Evolutionary conservation across 2,113 vertebrate species (phyloP), one percentile per base, ranked within the genome.

Genomic region (Rhynchomys soricoides): DNA sequence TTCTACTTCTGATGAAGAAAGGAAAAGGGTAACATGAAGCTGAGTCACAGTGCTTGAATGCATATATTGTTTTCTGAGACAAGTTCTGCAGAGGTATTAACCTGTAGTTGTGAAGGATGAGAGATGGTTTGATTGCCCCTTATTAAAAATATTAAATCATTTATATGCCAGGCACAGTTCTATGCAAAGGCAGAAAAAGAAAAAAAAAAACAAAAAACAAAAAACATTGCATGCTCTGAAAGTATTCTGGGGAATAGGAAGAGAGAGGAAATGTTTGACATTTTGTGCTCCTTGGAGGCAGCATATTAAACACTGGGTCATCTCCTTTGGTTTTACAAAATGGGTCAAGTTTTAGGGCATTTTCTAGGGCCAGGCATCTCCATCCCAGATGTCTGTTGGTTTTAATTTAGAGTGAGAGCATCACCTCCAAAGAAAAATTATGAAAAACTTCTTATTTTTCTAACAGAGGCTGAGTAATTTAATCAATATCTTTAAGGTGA

Each of bases 261-360:
- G 95, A 93, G 79, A 86, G 94, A 92, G 81, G 73, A 55, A 97
- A 96, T 94, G 96, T 62, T 90, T 62, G 82, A 92, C n/a, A 92
- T 91, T 88, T 71, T 92, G 91, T 68, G n/a, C 31, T 64, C 48
- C 94, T 73, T 24, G 37, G 52, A 90, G 93, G 92, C 91, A 98
- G 93, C 7, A 0, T 95, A 98, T 97, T 0, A 4, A 95, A 95
- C 92, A 85, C 59, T 97, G 91, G 97, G 96, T 97, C 95, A 97
- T 94, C 94, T 97, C 97, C 95, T 93, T 73, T 98, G 95, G 95
- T 97, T 98, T 97, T 96, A 98, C 91, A 98, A 98, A 98, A 95
- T 95, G 81, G 73, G 81, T 95, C 95, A 97, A 97, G 82, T 97
- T 98, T 96, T 95, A 77, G 96, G 96, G 95, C 97, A 96, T 92